Evolutionary conservation across 2,113 vertebrate species (phyloP).

Genomic region (Apteryx mantelli): DNA sequence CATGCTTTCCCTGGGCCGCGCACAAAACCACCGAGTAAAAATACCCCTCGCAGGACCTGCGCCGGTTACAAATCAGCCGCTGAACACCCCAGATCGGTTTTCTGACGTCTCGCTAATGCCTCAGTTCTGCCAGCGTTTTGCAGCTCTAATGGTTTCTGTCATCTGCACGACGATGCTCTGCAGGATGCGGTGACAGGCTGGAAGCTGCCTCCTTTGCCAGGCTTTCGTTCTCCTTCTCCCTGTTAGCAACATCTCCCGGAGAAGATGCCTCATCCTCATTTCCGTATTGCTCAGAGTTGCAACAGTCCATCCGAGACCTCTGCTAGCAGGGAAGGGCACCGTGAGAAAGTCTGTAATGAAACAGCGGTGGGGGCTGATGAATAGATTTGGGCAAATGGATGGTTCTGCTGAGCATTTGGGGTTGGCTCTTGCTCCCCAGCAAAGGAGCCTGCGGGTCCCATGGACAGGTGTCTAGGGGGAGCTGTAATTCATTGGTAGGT

Average conservation of each 20-base stretch:
- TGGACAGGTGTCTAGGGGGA: too few relatives aligned
- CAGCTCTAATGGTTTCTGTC: neutral
- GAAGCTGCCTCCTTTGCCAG: neutral
- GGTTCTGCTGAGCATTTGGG: neutral
- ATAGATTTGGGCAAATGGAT: neutral
- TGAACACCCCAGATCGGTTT: neutral
- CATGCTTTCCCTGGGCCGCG: neutral
- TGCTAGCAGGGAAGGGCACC: neutral
- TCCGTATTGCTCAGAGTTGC: neutral
- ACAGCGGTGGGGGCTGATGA: neutral
- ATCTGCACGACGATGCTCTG: neutral
- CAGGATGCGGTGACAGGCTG: fast-evolving
- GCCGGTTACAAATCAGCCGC: neutral
- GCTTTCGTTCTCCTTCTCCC: neutral
- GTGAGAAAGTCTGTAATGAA: neutral
- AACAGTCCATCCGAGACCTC: too few relatives aligned
- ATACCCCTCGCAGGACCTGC: neutral
- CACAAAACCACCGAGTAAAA: neutral
- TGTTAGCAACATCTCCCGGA: neutral
- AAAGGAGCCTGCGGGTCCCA: too few relatives aligned
- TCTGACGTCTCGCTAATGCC: neutral
- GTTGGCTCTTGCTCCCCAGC: neutral
- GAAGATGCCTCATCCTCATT: neutral
- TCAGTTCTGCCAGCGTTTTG: neutral
- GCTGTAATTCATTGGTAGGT: neutral